Base-by-base conservation (phyloP, 2,888 invertebrate species). In the Hypena proboscidalis region DNA sequence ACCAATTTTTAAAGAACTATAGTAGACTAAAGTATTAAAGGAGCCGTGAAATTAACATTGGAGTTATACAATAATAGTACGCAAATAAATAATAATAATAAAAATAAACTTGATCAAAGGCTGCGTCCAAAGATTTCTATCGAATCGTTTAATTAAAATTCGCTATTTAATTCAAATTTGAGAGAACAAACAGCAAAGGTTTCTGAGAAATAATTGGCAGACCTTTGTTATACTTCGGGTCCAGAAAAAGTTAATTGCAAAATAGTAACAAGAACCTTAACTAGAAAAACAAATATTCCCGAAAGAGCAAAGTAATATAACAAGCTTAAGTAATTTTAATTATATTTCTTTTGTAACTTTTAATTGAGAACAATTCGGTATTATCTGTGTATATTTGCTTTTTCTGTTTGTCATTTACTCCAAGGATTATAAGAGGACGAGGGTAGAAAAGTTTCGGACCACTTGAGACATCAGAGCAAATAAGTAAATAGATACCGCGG, bases 271-370 rank as follows among this genome's bases (percentile, higher is more conserved):
- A 3, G 7, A 11, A 14, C 11, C 34, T 11, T 15, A 8, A 19
- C 15, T 27, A 14, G 23, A 40, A 8, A 49, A 34, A 35, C 21
- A 47, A 41, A 30, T 20, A 26, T 14, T 46, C 8, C 11, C 23
- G 20, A 13, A 38, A 34, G 26, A 15, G 26, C 11, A 49, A 29
- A 37, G 32, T 39, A 39, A 41, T 43, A 31, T 38, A 47, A 53
- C 37, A 47, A 50, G 32, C 32, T 57, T 35, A 11, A 43, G 39
- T 38, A 23, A 54, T 50, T 54, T 48, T 48, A 60, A 51, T 60
- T 46, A 41, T 31, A 37, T 40, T 31, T 29, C 19, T 42, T 14
- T 56, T 35, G 17, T 31, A 51, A 54, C 46, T 57, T 59, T 47
- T 53, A 33, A 53, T 50, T 53, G 34, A 33, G 17, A 46, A 11